Evolutionary conservation across 2,113 vertebrate genomes (phyloP), one percentile per base, ranked within the genome.

Genomic region (Nannospalax galili): DNA sequence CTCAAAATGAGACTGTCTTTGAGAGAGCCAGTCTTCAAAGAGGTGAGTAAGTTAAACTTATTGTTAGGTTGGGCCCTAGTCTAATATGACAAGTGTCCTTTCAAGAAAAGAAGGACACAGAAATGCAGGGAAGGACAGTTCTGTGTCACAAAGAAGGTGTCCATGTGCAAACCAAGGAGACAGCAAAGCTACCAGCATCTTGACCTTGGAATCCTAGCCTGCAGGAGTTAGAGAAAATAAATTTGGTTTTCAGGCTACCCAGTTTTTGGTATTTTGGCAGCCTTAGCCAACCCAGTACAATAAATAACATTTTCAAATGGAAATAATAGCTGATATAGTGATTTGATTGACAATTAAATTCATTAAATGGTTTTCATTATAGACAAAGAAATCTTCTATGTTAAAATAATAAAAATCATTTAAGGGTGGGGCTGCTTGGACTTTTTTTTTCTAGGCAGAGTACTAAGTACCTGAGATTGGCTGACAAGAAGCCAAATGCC

Each of bases 311-410:
- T 94, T 58, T 74, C 32, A 90, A 88, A 75, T 79, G n/a, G 28
- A 94, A 93, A 96, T 86, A 79, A 87, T 30, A 89, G 37, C 16
- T 75, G 60, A 48, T 40, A 56, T 48, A 48, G 14, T 35, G 48
- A 58, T 7, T 88, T 58, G 62, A 7, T 88, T 58, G 62, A 56
- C 81, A 73, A 81, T 73, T 79, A 93, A 84, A 88, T n/a, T 24
- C 35, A 40, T 26, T 67, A 30, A 92, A 58, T 70, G 90, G 12
- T 84, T 69, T 77, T 82, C 11, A 90, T 73, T 95, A 95, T 90
- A 90, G 42, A 89, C 24, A 81, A 84, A 80, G 9, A 45, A 80
- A 52, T 80, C 90, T 72, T 28, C 6, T 17, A 30, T 30, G 62
- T 78, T 77, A 80, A 96, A 85, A 90, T 56, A 52, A 69, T 26